Evolutionary conservation across 2,888 invertebrate genomes (phyloP), one percentile per base, ranked within the genome.

Genomic region (Dicycla oo): DNA sequence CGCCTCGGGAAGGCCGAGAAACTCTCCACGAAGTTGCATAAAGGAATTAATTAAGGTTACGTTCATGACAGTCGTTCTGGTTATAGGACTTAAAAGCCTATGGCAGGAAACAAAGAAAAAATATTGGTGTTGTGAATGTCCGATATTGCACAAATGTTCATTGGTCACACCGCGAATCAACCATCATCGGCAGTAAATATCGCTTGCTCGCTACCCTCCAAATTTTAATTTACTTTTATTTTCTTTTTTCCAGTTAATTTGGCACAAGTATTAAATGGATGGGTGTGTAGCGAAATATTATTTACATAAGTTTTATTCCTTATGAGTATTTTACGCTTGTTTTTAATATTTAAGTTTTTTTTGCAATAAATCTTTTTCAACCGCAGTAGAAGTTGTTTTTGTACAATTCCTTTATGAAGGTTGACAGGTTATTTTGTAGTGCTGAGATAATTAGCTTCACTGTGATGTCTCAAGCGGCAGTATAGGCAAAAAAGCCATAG

Each of bases 241-340:
- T 85, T 88, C 88, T 90, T 94, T 93, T 91, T 95, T 95, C 92
- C 95, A 95, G 95, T 95, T 95, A 93, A 95, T 94, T 94, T 94
- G 89, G 88, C 92, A 93, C 94, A 93, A 91, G 92, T 94, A 88
- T 89, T 91, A 89, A 90, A 90, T 91, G 93, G 93, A 94, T 93
- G 91, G 95, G 95, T 95, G 95, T 95, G 94, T 95, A 94, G 90
- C 83, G 83, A 82, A 74, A 81, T 83, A 75, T 72, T 81, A 87
- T 83, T 75, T 78, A 64, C 76, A 87, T 83, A 77, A 78, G 61
- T 79, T 77, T 77, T 81, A 87, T 89, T 90, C 84, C 83, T 70
- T 86, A 72, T 76, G 77, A 89, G 86, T 90, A 89, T 89, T 75
- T 75, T 73, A 69, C 58, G 85, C 85, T 83, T 80, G 81, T 74